phyloP scores from a whole-genome alignment of 2,797 vertebrate genomes.

The Neostethus bicornis region DNA sequence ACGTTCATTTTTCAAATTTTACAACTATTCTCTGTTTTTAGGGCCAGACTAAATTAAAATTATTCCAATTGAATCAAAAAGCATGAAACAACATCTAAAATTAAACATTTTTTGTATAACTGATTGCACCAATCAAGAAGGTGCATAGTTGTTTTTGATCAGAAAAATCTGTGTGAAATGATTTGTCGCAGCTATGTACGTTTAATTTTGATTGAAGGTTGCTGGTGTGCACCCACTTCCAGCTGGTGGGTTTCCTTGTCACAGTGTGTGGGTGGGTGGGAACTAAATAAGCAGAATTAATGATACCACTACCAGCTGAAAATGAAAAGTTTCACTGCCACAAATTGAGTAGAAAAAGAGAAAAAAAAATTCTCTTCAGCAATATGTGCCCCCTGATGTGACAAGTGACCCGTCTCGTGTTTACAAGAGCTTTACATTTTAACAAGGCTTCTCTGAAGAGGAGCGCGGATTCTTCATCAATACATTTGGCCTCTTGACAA shows the following conservation, averaged over 20 bases:
- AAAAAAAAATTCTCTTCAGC: constrained; percentile 39
- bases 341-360: constrained; percentile 49
- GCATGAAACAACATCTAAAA: no score
- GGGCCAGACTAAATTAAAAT: no score
- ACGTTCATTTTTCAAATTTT: no score
- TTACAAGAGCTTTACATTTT: constrained; percentile 72
- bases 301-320: constrained; percentile 67
- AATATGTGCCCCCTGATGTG: constrained; percentile 47
- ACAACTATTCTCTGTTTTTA: no score
- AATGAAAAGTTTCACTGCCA: constrained; percentile 62
- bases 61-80: no score
- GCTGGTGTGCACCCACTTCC: constrained; percentile 26
- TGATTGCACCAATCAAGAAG: no score
- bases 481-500: constrained; percentile 13
- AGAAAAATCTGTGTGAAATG: constrained; percentile 33
- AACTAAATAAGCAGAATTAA: constrained; percentile 74
- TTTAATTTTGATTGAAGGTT: constrained; percentile 21
- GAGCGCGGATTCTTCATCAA: constrained; percentile 54
- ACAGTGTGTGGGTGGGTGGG: constrained; percentile 59
- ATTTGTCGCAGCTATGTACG: constrained; percentile 23
- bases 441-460: constrained; percentile 55
- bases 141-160: constrained; percentile 18
- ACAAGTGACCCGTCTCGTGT: constrained; percentile 58
- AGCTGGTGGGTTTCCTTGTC: constrained; percentile 39
- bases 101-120: no score